phyloP scores from a whole-genome alignment of 2,797 vertebrate species.

The Spinibarbus caldwelli region DNA sequence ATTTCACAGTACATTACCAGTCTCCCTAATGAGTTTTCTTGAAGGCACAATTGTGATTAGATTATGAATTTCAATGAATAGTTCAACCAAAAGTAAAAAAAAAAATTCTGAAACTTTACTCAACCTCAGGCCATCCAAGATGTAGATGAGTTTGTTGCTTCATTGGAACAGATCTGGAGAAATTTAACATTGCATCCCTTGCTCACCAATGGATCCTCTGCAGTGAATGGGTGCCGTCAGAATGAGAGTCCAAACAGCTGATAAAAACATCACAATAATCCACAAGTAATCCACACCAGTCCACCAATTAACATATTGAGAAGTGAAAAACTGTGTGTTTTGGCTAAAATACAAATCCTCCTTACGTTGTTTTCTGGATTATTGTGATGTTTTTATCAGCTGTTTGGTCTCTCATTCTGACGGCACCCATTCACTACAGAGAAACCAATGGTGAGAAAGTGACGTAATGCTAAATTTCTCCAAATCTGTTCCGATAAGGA shows the following conservation, averaged over 20 bases:
- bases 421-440: background rate
- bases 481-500: background rate
- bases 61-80: background rate
- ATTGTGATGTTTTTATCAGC: background rate
- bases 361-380: too few species aligned
- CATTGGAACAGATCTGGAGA: too few species aligned
- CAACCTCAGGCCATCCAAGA: background rate
- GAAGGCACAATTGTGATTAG: background rate
- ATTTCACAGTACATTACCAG: too few species aligned
- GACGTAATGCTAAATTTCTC: background rate
- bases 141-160: background rate
- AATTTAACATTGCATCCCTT: background rate
- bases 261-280: background rate
- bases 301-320: too few species aligned
- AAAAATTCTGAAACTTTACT: too few species aligned
- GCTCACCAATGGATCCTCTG: background rate
- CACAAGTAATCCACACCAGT: too few species aligned
- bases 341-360: too few species aligned
- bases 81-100: too few species aligned
- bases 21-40: background rate
- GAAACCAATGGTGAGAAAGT: background rate
- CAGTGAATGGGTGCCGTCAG: background rate
- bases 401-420: background rate
- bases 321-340: too few species aligned
- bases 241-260: background rate